These are phyloP conservation scores for Holotrichia oblita DNA, from an alignment of 1,140 invertebrate species.

Conservation along the genomic window DNA sequence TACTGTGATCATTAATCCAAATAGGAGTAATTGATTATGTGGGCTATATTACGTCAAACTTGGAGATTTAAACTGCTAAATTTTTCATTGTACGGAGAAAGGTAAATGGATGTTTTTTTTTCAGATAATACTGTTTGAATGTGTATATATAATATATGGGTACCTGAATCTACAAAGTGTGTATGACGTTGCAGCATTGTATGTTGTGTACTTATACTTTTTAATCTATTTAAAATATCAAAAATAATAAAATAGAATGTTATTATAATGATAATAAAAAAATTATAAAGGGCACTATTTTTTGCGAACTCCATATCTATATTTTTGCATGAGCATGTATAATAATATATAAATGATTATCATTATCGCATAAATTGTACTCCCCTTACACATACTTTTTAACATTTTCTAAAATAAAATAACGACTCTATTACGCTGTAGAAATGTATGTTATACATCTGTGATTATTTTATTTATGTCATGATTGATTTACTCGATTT, in stretches of 20 bases:
- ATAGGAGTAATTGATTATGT: not conserved
- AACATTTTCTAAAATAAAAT: not conserved
- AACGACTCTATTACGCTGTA: not conserved
- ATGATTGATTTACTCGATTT: too few relatives aligned
- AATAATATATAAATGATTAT: not conserved
- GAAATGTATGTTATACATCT: not conserved
- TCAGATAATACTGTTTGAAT: not conserved
- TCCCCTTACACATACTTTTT: not conserved
- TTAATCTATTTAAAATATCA: constrained; percentile 7
- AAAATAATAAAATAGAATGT: not conserved
- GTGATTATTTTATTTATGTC: constrained; percentile 18
- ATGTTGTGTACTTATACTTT: constrained; percentile 30
- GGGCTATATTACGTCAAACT: not conserved
- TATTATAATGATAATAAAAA: not conserved
- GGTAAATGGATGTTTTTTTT: not conserved
- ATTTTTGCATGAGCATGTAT: constrained; percentile 13
- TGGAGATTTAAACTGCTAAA: not conserved
- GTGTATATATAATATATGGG: not conserved
- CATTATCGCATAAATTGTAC: not conserved
- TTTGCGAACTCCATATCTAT: constrained; percentile 23
- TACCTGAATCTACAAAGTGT: constrained; percentile 32
- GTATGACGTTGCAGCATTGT: constrained; percentile 7
- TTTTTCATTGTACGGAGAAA: not conserved
- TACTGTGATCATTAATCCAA: constrained; percentile 28
- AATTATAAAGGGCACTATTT: not conserved